Evolutionary conservation across 2,888 invertebrate genomes (phyloP).

Genomic region (Cephus spinipes): DNA sequence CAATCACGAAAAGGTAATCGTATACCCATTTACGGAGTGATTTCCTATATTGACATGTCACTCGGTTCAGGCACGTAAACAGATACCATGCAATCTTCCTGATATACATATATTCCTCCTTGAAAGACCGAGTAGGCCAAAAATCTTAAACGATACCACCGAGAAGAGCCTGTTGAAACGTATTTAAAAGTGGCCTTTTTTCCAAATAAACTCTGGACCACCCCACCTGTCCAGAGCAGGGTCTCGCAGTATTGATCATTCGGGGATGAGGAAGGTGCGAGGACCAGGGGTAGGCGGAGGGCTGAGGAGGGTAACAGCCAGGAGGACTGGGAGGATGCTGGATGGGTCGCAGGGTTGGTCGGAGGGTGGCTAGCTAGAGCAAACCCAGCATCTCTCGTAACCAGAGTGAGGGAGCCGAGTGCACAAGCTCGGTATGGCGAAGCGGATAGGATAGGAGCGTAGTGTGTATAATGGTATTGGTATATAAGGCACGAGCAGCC

Average conservation of each 20-base stretch:
- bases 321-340: constrained; percentile 7
- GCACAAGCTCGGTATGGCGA: neutral
- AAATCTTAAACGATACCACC: constrained; percentile 21
- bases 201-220: constrained; percentile 41
- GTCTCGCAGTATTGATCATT: constrained; percentile 55
- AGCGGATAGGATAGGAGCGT: constrained; percentile 8
- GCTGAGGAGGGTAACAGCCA: constrained; percentile 29
- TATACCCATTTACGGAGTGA: constrained; percentile 20
- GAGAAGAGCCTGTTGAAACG: constrained; percentile 16
- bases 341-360: neutral
- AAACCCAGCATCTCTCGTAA: constrained; percentile 3
- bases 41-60: neutral
- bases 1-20: constrained; percentile 67
- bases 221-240: constrained; percentile 49
- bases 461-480: constrained; percentile 49
- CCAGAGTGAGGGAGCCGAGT: constrained; percentile 15
- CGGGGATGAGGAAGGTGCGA: constrained; percentile 30
- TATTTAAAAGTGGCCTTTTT: constrained; percentile 23
- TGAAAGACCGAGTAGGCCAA: neutral
- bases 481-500: constrained; percentile 57
- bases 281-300: constrained; percentile 36
- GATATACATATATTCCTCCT: neutral
- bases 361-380: neutral
- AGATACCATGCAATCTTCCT: neutral
- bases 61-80: constrained; percentile 4